Evolutionary conservation across 2,888 invertebrate species (phyloP).

Genomic region (Eupsilia transversa): DNA sequence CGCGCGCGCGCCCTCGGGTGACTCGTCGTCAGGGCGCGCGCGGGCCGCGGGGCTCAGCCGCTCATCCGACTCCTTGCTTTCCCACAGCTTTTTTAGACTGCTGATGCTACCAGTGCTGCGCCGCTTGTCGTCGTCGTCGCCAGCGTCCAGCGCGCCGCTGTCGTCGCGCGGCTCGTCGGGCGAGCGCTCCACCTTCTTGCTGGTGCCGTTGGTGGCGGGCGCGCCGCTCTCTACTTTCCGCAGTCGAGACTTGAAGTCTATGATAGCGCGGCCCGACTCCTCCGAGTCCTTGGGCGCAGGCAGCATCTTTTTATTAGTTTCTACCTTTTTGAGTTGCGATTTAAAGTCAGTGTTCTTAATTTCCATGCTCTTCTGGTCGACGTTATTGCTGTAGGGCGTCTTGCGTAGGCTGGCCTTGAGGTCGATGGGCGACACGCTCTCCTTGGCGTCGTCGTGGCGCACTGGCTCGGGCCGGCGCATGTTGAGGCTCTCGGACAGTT

Average conservation of each 20-base stretch:
- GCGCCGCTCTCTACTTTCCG: conserved; percentile 93
- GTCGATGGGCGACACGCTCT: conserved; percentile 83
- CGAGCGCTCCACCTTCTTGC: conserved; percentile 77
- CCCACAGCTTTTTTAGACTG: conserved; percentile 98
- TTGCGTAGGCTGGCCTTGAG: conserved; percentile 89
- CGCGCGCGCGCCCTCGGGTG: conserved; percentile 50
- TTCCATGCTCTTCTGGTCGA: conserved; percentile 68
- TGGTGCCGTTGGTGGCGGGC: conserved; percentile 79
- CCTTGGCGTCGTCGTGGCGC: conserved; percentile 70
- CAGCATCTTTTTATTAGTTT: conserved; percentile 91
- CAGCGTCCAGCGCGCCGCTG: conserved; percentile 81
- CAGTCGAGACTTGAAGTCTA: conserved; percentile 95
- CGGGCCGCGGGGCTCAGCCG: conserved; percentile 92
- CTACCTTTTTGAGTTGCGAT: conserved; percentile 94
- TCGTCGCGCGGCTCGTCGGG: conserved; percentile 81
- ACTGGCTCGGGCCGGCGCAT: conserved; percentile 78
- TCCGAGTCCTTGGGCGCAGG: conserved; percentile 89
- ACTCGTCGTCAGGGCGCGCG: conserved; percentile 76
- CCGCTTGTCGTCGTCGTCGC: conserved; percentile 95
- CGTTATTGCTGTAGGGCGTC: conserved; percentile 77
- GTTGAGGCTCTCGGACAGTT: conserved; percentile 96
- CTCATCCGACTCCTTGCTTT: conserved; percentile 93
- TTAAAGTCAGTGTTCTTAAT: conserved; percentile 89
- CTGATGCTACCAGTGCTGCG: conserved; percentile 98
- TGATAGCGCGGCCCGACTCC: conserved; percentile 91